These are phyloP conservation scores for Pseudomyrmex concolor DNA, from an alignment of 1,140 invertebrate genomes.

Conservation along the genomic window DNA sequence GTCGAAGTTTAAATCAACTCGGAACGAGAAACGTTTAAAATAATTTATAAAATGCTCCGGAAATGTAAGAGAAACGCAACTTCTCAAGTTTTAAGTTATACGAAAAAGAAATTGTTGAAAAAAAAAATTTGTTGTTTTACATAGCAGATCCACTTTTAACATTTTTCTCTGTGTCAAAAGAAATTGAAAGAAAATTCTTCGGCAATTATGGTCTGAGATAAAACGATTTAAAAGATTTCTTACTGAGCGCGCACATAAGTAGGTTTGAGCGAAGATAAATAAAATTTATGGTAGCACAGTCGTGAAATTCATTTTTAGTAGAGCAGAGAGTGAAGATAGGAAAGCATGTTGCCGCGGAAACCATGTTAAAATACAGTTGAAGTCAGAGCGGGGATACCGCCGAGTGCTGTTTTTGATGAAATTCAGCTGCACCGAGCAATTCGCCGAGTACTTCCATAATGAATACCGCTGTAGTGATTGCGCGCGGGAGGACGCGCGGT, in stretches of 20 bases:
- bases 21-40: neutral
- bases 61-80: neutral
- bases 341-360: neutral
- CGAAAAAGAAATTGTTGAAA: neutral
- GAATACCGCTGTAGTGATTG: constrained; percentile 56
- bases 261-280: constrained; percentile 21
- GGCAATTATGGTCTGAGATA: neutral
- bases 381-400: constrained; percentile 16
- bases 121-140: neutral
- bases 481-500: neutral
- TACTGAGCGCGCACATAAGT: neutral
- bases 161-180: neutral
- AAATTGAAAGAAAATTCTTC: no score
- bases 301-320: constrained; percentile 17
- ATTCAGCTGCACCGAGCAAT: constrained; percentile 55
- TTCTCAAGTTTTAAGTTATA: neutral
- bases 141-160: neutral
- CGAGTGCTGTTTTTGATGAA: constrained; percentile 55
- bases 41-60: neutral
- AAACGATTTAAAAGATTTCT: neutral
- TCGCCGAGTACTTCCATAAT: constrained; percentile 58
- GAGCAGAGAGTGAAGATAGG: neutral
- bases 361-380: constrained; percentile 49
- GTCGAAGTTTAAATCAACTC: constrained; percentile 7
- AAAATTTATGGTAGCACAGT: constrained; percentile 18